Conservation (phyloP, 2,888 invertebrate species). For the Drosophila barbarae region DNA sequence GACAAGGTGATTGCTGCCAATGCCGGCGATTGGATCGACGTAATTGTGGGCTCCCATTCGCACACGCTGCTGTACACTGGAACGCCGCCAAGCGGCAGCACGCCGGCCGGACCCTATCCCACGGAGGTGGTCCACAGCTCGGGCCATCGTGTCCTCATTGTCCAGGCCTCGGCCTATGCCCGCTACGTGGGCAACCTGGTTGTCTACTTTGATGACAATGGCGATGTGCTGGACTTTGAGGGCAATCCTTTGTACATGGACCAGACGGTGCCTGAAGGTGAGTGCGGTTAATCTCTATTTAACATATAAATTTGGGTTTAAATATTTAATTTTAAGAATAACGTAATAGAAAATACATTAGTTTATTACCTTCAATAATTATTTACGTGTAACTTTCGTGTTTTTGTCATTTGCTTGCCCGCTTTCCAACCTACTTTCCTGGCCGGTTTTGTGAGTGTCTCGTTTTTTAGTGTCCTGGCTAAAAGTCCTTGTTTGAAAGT, state of each 20-base stretch:
- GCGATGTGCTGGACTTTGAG: conserved; percentile 84
- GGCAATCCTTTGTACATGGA: conserved; percentile 86
- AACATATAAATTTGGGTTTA: not conserved
- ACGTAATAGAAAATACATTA: not conserved
- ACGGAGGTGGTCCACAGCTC: conserved; percentile 82
- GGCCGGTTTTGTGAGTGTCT: not conserved
- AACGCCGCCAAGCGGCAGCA: conserved; percentile 82
- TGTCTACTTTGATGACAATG: conserved; percentile 85
- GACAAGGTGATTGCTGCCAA: conserved; percentile 85
- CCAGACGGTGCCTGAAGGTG: conserved; percentile 83
- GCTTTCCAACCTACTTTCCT: not conserved
- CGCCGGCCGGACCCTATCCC: conserved; percentile 85
- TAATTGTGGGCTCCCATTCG: conserved; percentile 92
- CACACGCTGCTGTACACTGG: conserved; percentile 88
- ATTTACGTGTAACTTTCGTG: no score
- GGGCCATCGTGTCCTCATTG: conserved; percentile 81
- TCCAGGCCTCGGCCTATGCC: conserved; percentile 87
- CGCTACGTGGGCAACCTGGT: conserved; percentile 89
- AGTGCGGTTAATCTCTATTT: conserved; percentile 16
- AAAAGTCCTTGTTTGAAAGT: not conserved
- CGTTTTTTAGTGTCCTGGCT: not conserved
- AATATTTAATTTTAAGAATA: not conserved
- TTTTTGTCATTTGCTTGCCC: not conserved
- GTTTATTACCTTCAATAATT: not conserved
- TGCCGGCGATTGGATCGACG: conserved; percentile 85